phyloP scores from a whole-genome alignment of 1,140 invertebrate genomes.

The Chironomus tepperi region DNA sequence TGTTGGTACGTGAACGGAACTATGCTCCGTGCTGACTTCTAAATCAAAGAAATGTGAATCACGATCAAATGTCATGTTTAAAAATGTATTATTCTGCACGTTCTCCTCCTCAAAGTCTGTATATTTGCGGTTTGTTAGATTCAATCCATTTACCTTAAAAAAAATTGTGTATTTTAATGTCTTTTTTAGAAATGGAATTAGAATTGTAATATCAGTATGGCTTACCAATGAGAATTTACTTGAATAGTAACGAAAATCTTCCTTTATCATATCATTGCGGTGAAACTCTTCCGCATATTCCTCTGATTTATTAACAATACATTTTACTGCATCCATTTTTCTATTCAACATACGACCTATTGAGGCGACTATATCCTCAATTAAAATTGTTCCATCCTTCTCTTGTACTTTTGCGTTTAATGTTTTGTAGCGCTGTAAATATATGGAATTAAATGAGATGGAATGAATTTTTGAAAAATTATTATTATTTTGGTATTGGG shows the following conservation, averaged over 20 bases:
- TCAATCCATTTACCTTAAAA: constrained; percentile 9
- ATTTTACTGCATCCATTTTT: constrained; percentile 75
- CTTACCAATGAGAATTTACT: constrained; percentile 55
- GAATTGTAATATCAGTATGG: background rate
- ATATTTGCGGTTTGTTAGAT: constrained; percentile 31
- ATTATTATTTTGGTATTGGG: background rate
- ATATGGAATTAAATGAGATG: constrained; percentile 25
- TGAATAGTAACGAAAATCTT: constrained; percentile 50
- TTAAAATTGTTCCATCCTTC: constrained; percentile 63
- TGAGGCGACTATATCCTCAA: constrained; percentile 62
- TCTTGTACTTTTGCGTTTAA: constrained; percentile 62
- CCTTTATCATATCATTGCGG: constrained; percentile 38
- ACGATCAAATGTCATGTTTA: constrained; percentile 50
- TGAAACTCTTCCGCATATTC: constrained; percentile 50
- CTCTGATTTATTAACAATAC: constrained; percentile 62
- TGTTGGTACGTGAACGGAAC: constrained; percentile 87
- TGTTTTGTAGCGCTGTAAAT: constrained; percentile 59
- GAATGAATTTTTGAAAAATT: constrained; percentile 25
- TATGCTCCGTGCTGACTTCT: constrained; percentile 69
- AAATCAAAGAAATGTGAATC: constrained; percentile 80
- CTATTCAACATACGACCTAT: constrained; percentile 66
- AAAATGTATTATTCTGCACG: constrained; percentile 36
- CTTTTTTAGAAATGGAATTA: background rate
- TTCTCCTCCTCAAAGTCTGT: background rate
- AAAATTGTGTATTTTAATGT: background rate